These are phyloP conservation scores for Perizoma affinitatum DNA, from an alignment of 2,888 invertebrate species.

Conservation along the genomic window DNA sequence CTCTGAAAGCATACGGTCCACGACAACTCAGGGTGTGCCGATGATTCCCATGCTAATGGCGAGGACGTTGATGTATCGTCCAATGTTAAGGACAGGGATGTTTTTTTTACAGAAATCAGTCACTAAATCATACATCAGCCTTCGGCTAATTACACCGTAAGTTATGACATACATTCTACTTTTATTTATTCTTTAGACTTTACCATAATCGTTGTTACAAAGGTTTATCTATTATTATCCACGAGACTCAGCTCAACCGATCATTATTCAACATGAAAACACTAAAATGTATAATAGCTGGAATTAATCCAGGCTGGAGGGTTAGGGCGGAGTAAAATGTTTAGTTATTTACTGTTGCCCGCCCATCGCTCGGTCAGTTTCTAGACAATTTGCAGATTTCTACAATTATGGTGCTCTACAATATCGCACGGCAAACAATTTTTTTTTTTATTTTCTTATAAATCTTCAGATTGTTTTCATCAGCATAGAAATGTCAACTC, in stretches of 20 bases:
- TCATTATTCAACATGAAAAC: constrained; percentile 7
- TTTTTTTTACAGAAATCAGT: no score
- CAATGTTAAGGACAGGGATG: no score
- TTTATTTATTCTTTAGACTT: no score
- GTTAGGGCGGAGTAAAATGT: constrained; percentile 41
- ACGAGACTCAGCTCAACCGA: neutral
- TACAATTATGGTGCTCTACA: constrained; percentile 39
- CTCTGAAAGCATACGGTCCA: no score
- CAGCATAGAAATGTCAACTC: no score
- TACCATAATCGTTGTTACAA: no score
- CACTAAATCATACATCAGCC: no score
- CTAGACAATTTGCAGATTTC: constrained; percentile 57
- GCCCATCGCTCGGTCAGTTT: constrained; percentile 50
- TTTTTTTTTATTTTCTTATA: neutral
- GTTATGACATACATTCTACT: no score
- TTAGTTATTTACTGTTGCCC: constrained; percentile 53
- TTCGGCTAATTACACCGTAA: no score
- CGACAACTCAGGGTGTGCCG: no score
- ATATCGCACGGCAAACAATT: neutral
- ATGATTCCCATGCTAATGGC: no score
- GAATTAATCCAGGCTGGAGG: constrained; percentile 10
- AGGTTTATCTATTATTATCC: neutral
- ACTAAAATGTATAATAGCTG: constrained; percentile 7
- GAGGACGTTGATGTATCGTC: no score
- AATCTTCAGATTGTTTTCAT: neutral